phyloP scores from a whole-genome alignment of 2,797 vertebrate genomes.

The Gouania willdenowi region DNA sequence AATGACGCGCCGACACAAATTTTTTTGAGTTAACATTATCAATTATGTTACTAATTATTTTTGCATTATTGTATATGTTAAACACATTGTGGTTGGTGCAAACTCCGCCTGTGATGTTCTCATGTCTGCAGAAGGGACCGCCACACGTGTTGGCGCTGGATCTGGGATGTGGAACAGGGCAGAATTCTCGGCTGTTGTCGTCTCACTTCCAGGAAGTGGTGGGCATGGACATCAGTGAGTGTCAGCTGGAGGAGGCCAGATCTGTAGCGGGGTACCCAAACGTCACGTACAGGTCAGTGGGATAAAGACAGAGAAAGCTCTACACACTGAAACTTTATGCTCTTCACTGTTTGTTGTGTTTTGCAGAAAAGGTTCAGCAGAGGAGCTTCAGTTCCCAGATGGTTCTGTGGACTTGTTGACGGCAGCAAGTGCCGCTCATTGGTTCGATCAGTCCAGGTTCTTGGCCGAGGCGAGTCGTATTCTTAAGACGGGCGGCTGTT shows the following conservation, averaged over 20 bases:
- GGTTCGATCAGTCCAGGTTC: constrained; percentile 64
- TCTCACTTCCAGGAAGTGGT: constrained; percentile 67
- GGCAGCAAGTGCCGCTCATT: constrained; percentile 70
- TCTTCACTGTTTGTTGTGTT: background rate
- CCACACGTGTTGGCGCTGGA: constrained; percentile 69
- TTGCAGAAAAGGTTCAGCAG: constrained; percentile 61
- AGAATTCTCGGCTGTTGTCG: constrained; percentile 60
- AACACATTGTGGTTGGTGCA: too few species aligned
- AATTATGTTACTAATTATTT: too few species aligned
- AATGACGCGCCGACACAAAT: too few species aligned
- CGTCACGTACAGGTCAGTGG: constrained; percentile 62
- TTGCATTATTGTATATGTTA: too few species aligned
- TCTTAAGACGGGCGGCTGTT: constrained; percentile 67
- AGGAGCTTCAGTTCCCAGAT: constrained; percentile 65
- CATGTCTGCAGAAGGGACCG: constrained; percentile 48
- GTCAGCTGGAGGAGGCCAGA: constrained; percentile 68
- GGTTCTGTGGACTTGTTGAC: constrained; percentile 69
- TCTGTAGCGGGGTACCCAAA: constrained; percentile 46
- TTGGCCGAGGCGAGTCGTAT: constrained; percentile 62
- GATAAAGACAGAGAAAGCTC: too few species aligned
- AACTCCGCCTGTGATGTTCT: too few species aligned
- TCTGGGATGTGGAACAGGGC: constrained; percentile 76
- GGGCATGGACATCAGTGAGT: constrained; percentile 71
- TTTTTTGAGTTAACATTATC: too few species aligned
- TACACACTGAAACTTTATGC: background rate